phyloP scores from a whole-genome alignment of 2,113 vertebrate species.

The Nycticryphes semicollaris region DNA sequence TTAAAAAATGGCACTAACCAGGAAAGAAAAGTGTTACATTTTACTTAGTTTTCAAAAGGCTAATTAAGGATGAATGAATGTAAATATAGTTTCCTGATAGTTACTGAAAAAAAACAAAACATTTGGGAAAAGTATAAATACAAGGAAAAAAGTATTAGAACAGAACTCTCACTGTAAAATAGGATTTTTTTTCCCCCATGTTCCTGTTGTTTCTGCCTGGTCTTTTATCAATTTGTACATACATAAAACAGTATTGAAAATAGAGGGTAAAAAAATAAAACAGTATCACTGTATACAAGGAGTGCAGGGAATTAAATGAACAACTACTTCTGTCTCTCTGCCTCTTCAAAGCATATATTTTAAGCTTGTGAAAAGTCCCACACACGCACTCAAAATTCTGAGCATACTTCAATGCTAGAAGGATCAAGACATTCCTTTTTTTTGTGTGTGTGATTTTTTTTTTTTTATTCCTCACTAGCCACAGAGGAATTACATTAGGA shows the following conservation, averaged over 20 bases:
- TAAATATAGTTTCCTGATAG: not conserved
- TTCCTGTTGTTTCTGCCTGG: not conserved
- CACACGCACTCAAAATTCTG: not conserved
- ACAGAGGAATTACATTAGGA: conserved; percentile 45
- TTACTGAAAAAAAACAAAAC: not conserved
- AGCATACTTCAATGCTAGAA: not conserved
- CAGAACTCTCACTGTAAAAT: not conserved
- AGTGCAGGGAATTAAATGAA: not conserved
- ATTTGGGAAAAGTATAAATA: not conserved
- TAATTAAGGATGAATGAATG: not conserved
- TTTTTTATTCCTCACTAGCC: not conserved
- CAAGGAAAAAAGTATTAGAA: not conserved
- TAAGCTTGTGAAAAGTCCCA: not conserved
- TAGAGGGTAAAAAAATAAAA: not conserved
- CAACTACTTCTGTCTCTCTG: not conserved
- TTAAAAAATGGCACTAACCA: not conserved
- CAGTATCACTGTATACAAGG: not conserved
- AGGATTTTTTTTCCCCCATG: accelerated
- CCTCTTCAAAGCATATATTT: not conserved
- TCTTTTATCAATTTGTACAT: not conserved
- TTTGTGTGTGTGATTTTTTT: not conserved
- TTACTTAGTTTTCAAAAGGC: not conserved
- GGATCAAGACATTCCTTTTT: not conserved
- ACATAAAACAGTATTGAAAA: not conserved
- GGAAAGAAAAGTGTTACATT: not conserved